Conservation (phyloP, 2,113 vertebrate species). For the Carassius gibelio region DNA sequence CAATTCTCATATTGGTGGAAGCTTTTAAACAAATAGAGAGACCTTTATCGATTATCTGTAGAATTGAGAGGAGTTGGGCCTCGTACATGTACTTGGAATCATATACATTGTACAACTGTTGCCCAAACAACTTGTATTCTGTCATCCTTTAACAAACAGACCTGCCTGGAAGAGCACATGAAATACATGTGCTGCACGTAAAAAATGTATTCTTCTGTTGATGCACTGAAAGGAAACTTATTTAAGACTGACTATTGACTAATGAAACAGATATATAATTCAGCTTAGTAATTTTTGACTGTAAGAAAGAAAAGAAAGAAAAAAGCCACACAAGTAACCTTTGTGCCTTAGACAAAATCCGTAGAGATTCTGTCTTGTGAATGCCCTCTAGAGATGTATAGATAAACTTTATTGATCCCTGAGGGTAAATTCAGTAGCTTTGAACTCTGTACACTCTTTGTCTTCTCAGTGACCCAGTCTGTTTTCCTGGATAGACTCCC, state of each 20-base stretch:
- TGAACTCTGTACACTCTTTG: conserved; percentile 44
- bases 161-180: background rate
- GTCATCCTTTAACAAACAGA: background rate
- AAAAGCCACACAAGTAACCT: background rate
- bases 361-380: background rate
- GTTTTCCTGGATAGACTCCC: conserved; percentile 45
- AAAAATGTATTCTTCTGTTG: background rate
- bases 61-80: background rate
- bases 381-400: conserved; percentile 6
- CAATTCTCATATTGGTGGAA: background rate
- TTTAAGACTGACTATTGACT: background rate
- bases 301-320: background rate
- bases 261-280: background rate
- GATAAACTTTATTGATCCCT: conserved; percentile 26
- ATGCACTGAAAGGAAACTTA: background rate
- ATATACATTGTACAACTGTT: conserved; percentile 17
- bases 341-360: background rate
- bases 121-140: background rate
- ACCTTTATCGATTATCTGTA: background rate
- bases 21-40: background rate
- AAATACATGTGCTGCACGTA: background rate
- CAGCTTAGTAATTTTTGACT: background rate
- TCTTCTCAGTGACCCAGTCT: conserved; percentile 38
- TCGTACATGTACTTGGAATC: background rate
- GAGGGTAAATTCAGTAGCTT: conserved; percentile 30